Evolutionary conservation across 2,888 invertebrate species (phyloP).

Genomic region (Odontothrips loti): DNA sequence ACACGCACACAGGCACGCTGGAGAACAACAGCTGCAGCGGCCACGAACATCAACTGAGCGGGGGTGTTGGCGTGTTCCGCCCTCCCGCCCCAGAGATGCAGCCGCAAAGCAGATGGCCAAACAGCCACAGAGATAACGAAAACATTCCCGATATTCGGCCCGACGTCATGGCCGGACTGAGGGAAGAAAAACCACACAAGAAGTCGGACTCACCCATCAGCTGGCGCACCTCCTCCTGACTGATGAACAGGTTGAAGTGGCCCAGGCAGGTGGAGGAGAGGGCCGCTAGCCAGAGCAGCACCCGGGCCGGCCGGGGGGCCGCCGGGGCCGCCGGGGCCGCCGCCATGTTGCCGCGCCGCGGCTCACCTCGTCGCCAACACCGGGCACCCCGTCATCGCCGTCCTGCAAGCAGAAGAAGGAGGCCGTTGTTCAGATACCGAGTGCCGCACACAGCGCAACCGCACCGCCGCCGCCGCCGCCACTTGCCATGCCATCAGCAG

Average conservation of each 20-base stretch:
- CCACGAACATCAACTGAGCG: background rate
- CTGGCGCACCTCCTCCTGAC: constrained; percentile 74
- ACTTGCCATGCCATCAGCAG: background rate
- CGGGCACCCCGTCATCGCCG: background rate
- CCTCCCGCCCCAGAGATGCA: too few relatives aligned
- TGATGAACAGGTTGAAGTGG: constrained; percentile 75
- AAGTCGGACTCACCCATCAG: constrained; percentile 61
- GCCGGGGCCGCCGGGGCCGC: background rate
- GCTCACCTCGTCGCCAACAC: background rate
- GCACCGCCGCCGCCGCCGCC: background rate
- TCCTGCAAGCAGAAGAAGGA: background rate
- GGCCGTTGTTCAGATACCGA: background rate
- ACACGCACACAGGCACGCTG: background rate
- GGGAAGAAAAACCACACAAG: too few relatives aligned
- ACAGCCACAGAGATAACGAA: too few relatives aligned
- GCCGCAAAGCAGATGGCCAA: too few relatives aligned
- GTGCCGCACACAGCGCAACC: background rate
- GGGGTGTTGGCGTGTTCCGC: background rate
- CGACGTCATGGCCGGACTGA: too few relatives aligned
- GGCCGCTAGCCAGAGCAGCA: constrained; percentile 13
- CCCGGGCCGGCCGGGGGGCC: background rate
- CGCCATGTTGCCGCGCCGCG: background rate
- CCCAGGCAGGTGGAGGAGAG: constrained; percentile 43
- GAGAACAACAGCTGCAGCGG: too few relatives aligned
- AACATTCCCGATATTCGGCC: too few relatives aligned